A percentile compares a stretch with the other conserved stretches of the same genome.
phyloP scores from a whole-genome alignment of 2,113 vertebrate species.

The Illadopsis cleaveri region DNA sequence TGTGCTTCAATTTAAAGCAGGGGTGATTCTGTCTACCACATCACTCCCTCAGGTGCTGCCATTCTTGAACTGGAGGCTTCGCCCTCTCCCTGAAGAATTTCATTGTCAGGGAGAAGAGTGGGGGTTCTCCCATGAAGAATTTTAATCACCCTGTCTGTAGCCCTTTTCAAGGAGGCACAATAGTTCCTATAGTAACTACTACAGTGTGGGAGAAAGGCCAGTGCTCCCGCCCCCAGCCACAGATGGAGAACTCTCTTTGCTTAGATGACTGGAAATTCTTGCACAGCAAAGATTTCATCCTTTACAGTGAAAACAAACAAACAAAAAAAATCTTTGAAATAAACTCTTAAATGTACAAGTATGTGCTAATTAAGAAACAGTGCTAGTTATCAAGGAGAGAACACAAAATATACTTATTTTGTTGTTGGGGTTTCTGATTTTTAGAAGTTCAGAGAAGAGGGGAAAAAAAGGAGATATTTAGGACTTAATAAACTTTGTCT shows the following conservation, averaged over 20 bases:
- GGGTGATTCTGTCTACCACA: conserved; percentile 17
- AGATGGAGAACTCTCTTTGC: conserved; percentile 43
- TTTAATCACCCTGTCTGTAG: conserved; percentile 43
- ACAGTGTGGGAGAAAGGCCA: conserved; percentile 49
- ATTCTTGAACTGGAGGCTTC: conserved; percentile 52
- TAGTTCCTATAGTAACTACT: conserved; percentile 50
- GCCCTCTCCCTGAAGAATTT: conserved; percentile 43
- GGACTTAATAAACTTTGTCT: not conserved
- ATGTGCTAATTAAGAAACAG: not conserved
- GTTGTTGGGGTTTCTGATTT: not conserved
- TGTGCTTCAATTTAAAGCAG: not conserved
- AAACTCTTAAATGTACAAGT: not conserved
- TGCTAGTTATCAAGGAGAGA: not conserved
- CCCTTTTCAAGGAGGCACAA: conserved; percentile 36
- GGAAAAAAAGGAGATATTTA: not conserved
- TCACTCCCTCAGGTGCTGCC: conserved; percentile 53
- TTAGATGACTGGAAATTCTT: conserved; percentile 55
- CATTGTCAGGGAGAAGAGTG: conserved; percentile 40
- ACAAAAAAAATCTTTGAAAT: not conserved
- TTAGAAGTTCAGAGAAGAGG: not conserved
- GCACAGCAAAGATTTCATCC: conserved; percentile 23
- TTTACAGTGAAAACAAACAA: not conserved
- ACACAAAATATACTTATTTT: not conserved
- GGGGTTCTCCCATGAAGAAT: conserved; percentile 52
- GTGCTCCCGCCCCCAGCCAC: conserved; percentile 26